Conservation (phyloP, 2,797 vertebrate species). For the Acanthornis magna region DNA sequence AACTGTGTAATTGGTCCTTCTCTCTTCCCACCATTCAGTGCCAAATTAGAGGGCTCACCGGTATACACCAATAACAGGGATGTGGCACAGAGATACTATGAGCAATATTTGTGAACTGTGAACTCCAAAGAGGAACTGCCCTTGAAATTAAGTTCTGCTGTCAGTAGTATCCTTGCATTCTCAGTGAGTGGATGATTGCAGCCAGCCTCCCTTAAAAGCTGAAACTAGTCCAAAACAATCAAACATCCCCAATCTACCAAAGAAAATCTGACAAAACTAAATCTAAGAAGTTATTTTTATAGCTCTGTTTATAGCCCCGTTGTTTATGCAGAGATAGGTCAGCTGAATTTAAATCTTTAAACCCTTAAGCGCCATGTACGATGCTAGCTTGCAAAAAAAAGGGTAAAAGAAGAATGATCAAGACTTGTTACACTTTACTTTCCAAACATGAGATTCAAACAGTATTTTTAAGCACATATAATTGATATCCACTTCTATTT, state of each 20-base stretch:
- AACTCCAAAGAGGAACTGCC: not conserved
- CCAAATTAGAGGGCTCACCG: not conserved
- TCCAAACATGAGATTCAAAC: not conserved
- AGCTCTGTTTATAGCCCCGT: not conserved
- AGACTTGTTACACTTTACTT: not conserved
- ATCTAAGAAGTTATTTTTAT: not conserved
- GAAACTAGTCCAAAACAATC: not conserved
- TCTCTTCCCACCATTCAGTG: not conserved
- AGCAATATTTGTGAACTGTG: not conserved
- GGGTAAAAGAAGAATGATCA: not conserved
- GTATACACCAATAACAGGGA: not conserved
- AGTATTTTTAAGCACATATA: not conserved
- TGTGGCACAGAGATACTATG: not conserved
- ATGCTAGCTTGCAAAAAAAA: not conserved
- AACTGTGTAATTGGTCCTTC: not conserved
- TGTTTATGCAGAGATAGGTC: slow-evolving; percentile 11
- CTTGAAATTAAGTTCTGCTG: not conserved
- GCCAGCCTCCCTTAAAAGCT: not conserved
- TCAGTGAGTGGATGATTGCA: not conserved
- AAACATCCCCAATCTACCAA: not conserved
- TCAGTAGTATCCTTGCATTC: not conserved
- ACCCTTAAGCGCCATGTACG: not conserved
- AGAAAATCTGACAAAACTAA: slow-evolving; percentile 10
- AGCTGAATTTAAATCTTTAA: slow-evolving; percentile 43
- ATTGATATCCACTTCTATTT: slow-evolving; percentile 44